Percentiles rank a stretch among this genome's conserved stretches.
Conservation (phyloP, 1,140 invertebrate species). For the Steinernema feltiae region DNA sequence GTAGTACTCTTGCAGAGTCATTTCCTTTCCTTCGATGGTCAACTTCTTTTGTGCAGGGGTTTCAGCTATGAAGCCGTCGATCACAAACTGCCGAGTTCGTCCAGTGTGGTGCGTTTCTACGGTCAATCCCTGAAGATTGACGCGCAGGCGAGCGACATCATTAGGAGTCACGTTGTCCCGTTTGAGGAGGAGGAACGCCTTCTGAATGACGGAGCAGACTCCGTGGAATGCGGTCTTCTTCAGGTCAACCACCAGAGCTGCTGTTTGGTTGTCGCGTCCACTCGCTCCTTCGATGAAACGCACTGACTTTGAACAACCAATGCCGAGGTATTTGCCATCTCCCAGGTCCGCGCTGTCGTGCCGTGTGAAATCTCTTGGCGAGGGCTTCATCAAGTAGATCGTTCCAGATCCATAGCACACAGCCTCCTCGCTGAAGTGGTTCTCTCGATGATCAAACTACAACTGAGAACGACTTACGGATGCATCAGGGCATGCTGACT, state of each 20-base stretch:
- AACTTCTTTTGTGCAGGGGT: neutral
- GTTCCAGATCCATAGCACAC: constrained; percentile 17
- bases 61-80: neutral
- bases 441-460: neutral
- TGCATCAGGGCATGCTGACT: neutral
- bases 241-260: constrained; percentile 14
- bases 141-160: neutral
- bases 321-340: constrained; percentile 19
- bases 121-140: constrained; percentile 5
- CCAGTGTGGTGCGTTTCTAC: neutral
- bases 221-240: constrained; percentile 27
- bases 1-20: constrained; percentile 14
- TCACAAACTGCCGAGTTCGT: neutral
- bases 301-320: constrained; percentile 12
- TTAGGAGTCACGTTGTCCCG: neutral
- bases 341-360: neutral
- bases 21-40: neutral
- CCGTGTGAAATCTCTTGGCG: neutral
- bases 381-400: constrained; percentile 2
- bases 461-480: neutral
- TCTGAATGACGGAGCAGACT: neutral
- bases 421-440: neutral
- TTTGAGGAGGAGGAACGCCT: neutral
- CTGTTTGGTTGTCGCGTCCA: neutral
- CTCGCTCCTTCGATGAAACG: constrained; percentile 20